These are phyloP conservation scores for Tineola bisselliella DNA, from an alignment of 2,888 invertebrate genomes.

Conservation along the genomic window DNA sequence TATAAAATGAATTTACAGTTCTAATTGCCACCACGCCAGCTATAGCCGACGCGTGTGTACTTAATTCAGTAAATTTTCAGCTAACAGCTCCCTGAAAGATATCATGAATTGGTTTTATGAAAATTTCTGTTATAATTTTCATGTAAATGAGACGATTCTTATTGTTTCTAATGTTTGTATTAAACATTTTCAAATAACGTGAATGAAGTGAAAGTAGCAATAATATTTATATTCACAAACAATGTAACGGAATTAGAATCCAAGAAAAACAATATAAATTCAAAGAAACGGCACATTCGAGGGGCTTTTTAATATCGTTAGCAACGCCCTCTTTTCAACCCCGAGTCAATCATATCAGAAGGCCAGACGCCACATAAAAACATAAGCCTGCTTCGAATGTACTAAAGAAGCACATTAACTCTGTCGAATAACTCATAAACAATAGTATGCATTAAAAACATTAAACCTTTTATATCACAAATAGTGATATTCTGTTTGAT, in stretches of 20 bases:
- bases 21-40: constrained; percentile 54
- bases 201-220: background rate
- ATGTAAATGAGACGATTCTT: background rate
- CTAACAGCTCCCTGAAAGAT: constrained; percentile 12
- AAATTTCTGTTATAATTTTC: constrained; percentile 12
- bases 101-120: constrained; percentile 9
- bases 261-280: background rate
- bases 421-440: constrained; percentile 34
- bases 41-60: constrained; percentile 53
- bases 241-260: background rate
- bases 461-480: constrained; percentile 23
- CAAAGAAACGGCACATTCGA: background rate
- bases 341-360: constrained; percentile 5
- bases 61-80: constrained; percentile 29
- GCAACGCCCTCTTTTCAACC: background rate
- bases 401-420: constrained; percentile 24
- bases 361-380: constrained; percentile 14
- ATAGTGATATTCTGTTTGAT: background rate
- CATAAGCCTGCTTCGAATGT: constrained; percentile 17
- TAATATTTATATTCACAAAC: background rate
- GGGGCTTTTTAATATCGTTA: background rate
- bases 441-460: constrained; percentile 40
- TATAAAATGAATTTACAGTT: constrained; percentile 58
- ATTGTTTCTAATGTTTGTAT: background rate
- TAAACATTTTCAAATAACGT: too few relatives aligned